These are phyloP conservation scores for Drosophila simulans DNA, from an alignment of 1,140 invertebrate genomes.

Conservation along the genomic window DNA sequence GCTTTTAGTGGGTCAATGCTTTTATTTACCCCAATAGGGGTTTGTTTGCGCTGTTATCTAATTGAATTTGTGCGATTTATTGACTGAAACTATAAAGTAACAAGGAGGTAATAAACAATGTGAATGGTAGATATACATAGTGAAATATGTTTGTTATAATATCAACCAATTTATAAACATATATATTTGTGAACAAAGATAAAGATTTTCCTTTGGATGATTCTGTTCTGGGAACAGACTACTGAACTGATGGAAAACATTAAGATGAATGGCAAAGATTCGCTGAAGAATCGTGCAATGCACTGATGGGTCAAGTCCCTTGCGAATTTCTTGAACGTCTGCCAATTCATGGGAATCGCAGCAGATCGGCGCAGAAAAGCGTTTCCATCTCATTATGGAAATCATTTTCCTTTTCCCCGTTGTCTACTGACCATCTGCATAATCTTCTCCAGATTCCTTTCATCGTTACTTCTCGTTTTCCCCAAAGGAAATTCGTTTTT, in stretches of 20 bases:
- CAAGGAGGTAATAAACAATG: background rate
- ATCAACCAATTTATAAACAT: background rate
- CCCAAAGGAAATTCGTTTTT: background rate
- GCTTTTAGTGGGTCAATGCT: slow-evolving; percentile 71
- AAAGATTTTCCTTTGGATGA: background rate
- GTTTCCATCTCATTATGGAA: slow-evolving; percentile 13
- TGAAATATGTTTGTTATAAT: no score
- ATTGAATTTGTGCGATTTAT: slow-evolving; percentile 59
- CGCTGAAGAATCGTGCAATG: background rate
- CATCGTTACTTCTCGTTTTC: slow-evolving; percentile 52
- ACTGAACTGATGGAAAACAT: background rate
- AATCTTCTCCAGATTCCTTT: slow-evolving; percentile 26
- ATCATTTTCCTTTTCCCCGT: background rate
- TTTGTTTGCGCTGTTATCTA: slow-evolving; percentile 38
- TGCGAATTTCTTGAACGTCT: slow-evolving; percentile 28
- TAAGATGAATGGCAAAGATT: background rate
- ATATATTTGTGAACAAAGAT: background rate
- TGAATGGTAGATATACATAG: background rate
- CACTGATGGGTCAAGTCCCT: slow-evolving; percentile 19
- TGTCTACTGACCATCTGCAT: slow-evolving; percentile 33
- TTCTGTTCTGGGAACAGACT: background rate
- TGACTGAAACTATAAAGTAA: background rate
- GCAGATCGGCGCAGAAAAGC: slow-evolving; percentile 5
- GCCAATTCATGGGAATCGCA: slow-evolving; percentile 41
- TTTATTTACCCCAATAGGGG: slow-evolving; percentile 47